Base-by-base conservation (phyloP, 2,113 vertebrate species). In the Gavia stellata region DNA sequence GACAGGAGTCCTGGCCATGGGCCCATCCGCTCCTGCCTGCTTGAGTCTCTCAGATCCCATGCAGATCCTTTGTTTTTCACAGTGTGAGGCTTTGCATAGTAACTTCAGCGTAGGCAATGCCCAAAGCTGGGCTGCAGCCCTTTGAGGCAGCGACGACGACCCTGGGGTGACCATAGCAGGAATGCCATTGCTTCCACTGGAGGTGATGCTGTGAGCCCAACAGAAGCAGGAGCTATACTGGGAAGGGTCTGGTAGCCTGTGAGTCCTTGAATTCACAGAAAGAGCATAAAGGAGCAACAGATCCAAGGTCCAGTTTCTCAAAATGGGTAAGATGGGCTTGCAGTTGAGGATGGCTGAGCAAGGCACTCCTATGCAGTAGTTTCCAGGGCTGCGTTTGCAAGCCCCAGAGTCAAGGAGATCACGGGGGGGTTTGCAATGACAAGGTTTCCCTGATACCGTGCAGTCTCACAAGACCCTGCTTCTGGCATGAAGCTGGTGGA, bases 1-100 rank as follows among this genome's bases (percentile, higher is more conserved):
- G 34, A 82, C 20, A 65, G 8, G 15, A 62, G 9, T 55, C 42
- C 16, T 0, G 0, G 50, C 10, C 40, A 47, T 6, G 10, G 65
- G 14, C 47, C 18, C 8, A 33, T 47, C 34, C 1, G 2, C 21
- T 61, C 42, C 79, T 74, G 17, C 8, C 11, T 4, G 23, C 2
- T 1, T 11, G n/a, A 77, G 53, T 40, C 9, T 63, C 40, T 70
- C 24, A 66, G 84, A 81, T 55, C 18, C 44, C 36, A 40, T 0
- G 1, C 24, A 58, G 9, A 21, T 49, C 25, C 21, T 18, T n/a
- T 81, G 14, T 26, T 79, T 85, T 87, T 62, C 31, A 62, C 40
- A 50, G 40, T 7, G 26, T 29, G 16, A 88, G 17, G 24, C 14
- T 94, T 79, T 90, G 23, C 5, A 3, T 4, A 20, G 31, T 40